Base-by-base conservation (phyloP, 1,140 invertebrate genomes). In the Agraylea sexmaculata region DNA sequence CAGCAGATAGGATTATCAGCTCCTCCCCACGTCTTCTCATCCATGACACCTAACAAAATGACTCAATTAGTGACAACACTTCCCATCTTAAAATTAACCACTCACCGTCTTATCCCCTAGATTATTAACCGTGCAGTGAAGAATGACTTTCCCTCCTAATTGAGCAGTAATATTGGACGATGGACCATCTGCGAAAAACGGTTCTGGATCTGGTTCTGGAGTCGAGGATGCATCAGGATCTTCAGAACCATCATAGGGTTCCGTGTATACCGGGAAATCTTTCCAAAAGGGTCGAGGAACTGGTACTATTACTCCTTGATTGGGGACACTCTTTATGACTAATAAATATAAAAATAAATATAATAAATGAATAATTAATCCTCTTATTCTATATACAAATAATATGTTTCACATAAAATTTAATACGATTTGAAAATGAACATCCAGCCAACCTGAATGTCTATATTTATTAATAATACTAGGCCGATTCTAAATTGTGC, bases 81-180 rank as follows among this genome's bases (percentile, higher is more conserved):
- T 15, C 23, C 11, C 21, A 37, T 7, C 15, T 31, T 36, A 21
- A 23, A 3, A 38, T 4, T 5, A 38, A 11, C 16, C 29, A 59
- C 66, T 64, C 49, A 78, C 75, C 60, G 71, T 76, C 33, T 71
- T 70, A 45, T 75, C 69, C 16, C 69, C 65, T 11, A 78, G 64
- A 50, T 76, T 66, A 44, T 75, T 69, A 19, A 79, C 71, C 41
- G 68, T 60, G 49, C 76, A 78, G 50, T 77, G 69, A 47, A 79
- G 62, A 46, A 74, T 64, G 8, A 74, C 73, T 22, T 69, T 62
- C 17, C 68, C 64, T 2, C 74, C 74, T 4, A 77, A 61, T 37
- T 77, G 74, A 2, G 71, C 70, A 0, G 75, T 77, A 44, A 78
- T 59, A 53, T 75, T 77, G 40, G 60, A 64, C 36, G 63, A 58